Evolutionary conservation across 1,140 invertebrate species (phyloP).

Genomic region (Apis cerana): DNA sequence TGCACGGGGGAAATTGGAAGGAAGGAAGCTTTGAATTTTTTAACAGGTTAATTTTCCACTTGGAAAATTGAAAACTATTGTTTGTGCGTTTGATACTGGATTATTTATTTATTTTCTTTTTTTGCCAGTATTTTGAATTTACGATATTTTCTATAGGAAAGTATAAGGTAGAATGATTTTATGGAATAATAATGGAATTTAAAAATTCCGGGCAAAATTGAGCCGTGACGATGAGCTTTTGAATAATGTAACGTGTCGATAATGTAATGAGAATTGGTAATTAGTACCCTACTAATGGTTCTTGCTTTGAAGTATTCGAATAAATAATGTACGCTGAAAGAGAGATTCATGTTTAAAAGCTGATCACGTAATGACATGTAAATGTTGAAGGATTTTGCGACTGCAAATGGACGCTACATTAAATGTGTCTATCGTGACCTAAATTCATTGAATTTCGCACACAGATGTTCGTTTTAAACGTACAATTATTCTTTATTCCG

Average conservation of each 20-base stretch:
- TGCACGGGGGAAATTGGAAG: neutral
- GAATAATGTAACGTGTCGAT: neutral
- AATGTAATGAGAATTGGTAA: neutral
- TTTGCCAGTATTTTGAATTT: no score
- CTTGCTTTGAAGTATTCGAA: neutral
- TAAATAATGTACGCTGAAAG: neutral
- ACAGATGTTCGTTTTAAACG: neutral
- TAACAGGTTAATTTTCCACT: neutral
- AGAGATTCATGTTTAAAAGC: neutral
- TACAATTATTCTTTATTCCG: neutral
- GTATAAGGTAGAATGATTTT: no score
- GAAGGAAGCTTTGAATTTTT: conserved; percentile 3
- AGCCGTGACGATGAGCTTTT: no score
- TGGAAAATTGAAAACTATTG: neutral
- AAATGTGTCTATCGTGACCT: conserved; percentile 21
- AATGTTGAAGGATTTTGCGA: conserved; percentile 32
- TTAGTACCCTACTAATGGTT: neutral
- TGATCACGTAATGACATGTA: conserved; percentile 28
- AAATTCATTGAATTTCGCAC: neutral
- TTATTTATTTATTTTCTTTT: neutral
- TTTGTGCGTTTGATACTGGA: neutral
- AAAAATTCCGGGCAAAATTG: neutral
- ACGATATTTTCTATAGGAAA: no score
- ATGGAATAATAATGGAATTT: neutral
- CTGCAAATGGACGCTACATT: conserved; percentile 49